Evolutionary conservation across 2,888 invertebrate species (phyloP).

Genomic region (Hipparchia sbordonii): DNA sequence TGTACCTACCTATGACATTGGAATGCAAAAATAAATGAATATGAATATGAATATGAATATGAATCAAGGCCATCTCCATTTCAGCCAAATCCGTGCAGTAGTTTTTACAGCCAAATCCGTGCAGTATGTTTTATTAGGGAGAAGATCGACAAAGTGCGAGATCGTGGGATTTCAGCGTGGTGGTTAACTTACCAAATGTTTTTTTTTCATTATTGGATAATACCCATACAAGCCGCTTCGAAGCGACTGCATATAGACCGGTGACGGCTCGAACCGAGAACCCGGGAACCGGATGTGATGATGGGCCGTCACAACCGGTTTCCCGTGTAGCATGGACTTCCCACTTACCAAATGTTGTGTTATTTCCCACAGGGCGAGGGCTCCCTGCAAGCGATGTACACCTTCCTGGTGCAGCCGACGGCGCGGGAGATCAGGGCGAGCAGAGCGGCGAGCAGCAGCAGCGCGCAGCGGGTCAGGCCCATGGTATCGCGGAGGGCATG

Average conservation of each 20-base stretch:
- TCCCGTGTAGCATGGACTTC: slow-evolving; percentile 61
- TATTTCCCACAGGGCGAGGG: slow-evolving; percentile 66
- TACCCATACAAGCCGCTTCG: slow-evolving; percentile 54
- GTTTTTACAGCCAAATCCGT: too few species aligned
- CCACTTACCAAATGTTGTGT: slow-evolving; percentile 23
- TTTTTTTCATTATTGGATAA: slow-evolving; percentile 47
- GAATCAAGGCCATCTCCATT: too few species aligned
- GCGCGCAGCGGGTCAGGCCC: slow-evolving; percentile 53
- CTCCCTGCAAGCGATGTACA: slow-evolving; percentile 65
- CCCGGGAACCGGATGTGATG: too few species aligned
- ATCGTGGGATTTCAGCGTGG: too few species aligned
- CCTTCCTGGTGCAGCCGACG: slow-evolving; percentile 61
- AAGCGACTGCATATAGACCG: slow-evolving; percentile 56
- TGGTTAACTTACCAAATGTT: neutral
- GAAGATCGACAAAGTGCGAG: too few species aligned
- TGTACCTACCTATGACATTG: too few species aligned
- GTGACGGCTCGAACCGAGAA: slow-evolving; percentile 52
- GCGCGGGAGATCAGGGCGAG: slow-evolving; percentile 52
- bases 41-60: too few species aligned
- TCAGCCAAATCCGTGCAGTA: too few species aligned
- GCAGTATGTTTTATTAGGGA: too few species aligned
- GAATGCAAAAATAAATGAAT: too few species aligned
- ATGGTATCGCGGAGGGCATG: slow-evolving; percentile 55
- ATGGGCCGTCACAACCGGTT: slow-evolving; percentile 56
- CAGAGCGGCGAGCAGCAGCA: slow-evolving; percentile 51